phyloP scores from a whole-genome alignment of 2,113 vertebrate species.

The Actenoides lindsayi region DNA sequence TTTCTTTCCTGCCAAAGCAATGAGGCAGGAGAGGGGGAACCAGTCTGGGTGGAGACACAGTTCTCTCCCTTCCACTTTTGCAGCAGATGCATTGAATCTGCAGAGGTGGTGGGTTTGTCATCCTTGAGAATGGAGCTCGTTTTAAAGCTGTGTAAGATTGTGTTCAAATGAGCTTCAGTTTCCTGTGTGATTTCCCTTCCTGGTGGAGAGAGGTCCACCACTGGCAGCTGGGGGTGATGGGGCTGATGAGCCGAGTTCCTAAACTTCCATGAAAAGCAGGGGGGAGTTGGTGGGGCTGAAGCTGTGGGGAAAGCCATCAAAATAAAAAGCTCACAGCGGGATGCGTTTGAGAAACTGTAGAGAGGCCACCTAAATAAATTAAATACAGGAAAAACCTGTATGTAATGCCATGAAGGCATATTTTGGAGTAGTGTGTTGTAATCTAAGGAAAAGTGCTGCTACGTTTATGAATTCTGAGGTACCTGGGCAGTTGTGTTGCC shows the following conservation, averaged over 20 bases:
- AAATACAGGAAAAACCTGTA: neutral
- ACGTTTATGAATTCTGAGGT: neutral
- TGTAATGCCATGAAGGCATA: neutral
- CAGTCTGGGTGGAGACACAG: fast-evolving
- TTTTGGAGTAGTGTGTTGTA: neutral
- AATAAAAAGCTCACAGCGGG: neutral
- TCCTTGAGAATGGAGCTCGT: neutral
- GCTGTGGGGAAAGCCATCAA: neutral
- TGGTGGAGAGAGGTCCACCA: neutral
- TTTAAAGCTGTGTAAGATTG: neutral
- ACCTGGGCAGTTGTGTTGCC: neutral
- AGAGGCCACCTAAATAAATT: neutral
- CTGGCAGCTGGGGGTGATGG: neutral
- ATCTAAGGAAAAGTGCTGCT: neutral
- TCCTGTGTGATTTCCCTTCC: neutral
- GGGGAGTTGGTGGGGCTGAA: neutral
- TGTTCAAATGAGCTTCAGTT: neutral
- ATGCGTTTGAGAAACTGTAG: neutral
- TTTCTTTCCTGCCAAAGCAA: neutral
- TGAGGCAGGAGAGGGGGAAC: neutral
- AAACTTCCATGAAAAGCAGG: neutral
- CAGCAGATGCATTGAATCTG: neutral
- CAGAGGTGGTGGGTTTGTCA: neutral
- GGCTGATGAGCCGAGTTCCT: neutral
- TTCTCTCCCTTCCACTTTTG: neutral